Evolutionary conservation across 1,140 invertebrate genomes (phyloP), one percentile per base, ranked within the genome.

Genomic region (Leptinotarsa texana): DNA sequence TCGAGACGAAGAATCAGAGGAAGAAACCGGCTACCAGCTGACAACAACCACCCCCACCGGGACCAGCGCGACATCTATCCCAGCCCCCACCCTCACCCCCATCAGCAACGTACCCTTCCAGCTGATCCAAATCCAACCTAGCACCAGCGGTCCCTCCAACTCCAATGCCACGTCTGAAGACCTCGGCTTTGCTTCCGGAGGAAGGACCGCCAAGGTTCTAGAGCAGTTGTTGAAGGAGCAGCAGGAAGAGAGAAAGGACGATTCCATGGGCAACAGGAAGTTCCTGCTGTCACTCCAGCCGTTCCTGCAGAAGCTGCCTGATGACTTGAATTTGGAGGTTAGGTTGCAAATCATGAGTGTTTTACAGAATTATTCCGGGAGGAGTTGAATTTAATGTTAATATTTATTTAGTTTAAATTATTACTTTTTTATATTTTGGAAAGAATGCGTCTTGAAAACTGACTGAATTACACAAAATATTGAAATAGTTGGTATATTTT

Each of bases 271-370:
- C 17, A 82, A 82, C 48, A 79, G 77, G 51, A 80, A 78, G 51
- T 82, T 82, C 71, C 72, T 82, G 18, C 51, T 82, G 27, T 80
- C 79, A 3, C 63, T 82, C 49, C 68, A 80, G 51, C 81, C 81
- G 3, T 82, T 82, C 51, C 77, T 82, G 78, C 76, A 77, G 57
- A 80, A 78, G 22, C 70, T 82, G 70, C 76, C 81, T 1, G 79
- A 82, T 61, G 79, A 82, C 75, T 77, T 79, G n/a, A 82, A 82
- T 73, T 73, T 82, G 66, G 79, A 82, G 69, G 81, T 82, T 17
- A 67, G 80, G 48, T 66, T 82, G 66, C 80, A 82, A 65, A 71
- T 82, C 48, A 78, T 82, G 79, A 80, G 78, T 27, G 76, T 82
- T 3, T 17, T 82, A 24, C 78, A 80, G 51, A 80, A 61, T 69